Percentiles rank a stretch among this genome's conserved stretches.
Evolutionary conservation across 1,140 invertebrate genomes (phyloP).

Genomic region (Carcinoscorpius rotundicauda): DNA sequence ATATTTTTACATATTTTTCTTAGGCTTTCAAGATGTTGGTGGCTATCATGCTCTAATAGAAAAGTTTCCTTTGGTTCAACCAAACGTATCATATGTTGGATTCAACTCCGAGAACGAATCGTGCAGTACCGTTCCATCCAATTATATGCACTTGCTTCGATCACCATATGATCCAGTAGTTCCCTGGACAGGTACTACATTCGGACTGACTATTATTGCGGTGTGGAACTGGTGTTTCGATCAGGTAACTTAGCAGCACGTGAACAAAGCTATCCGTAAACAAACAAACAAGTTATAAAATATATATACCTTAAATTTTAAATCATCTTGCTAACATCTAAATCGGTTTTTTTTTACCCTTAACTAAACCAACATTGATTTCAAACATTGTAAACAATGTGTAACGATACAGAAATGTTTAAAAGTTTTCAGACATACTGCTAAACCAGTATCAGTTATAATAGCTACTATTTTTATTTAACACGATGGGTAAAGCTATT

Average conservation of each 20-base stretch:
- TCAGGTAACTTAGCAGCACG: conserved; percentile 30
- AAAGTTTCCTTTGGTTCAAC: conserved; percentile 28
- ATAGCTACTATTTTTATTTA: too few species aligned
- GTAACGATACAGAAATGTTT: too few species aligned
- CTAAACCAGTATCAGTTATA: too few species aligned
- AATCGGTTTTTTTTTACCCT: too few species aligned
- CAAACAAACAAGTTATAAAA: too few species aligned
- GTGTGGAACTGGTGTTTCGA: conserved; percentile 45
- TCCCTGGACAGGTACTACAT: conserved; percentile 38
- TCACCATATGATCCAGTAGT: conserved; percentile 30
- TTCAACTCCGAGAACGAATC: conserved; percentile 26
- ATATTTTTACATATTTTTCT: too few species aligned
- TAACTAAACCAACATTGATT: too few species aligned
- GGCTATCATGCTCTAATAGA: conserved; percentile 35
- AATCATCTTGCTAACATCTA: too few species aligned
- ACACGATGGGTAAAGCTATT: too few species aligned
- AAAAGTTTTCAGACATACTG: too few species aligned
- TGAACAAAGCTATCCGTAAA: neutral
- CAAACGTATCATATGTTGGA: conserved; percentile 25
- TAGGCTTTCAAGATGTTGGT: conserved; percentile 32
- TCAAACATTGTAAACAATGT: too few species aligned
- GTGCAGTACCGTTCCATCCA: conserved; percentile 17
- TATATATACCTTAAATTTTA: too few species aligned
- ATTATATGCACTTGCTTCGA: conserved; percentile 32
- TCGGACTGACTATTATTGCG: conserved; percentile 38